These are phyloP conservation scores for Camelus dromedarius DNA, from an alignment of 2,113 vertebrate species.

Conservation along the genomic window DNA sequence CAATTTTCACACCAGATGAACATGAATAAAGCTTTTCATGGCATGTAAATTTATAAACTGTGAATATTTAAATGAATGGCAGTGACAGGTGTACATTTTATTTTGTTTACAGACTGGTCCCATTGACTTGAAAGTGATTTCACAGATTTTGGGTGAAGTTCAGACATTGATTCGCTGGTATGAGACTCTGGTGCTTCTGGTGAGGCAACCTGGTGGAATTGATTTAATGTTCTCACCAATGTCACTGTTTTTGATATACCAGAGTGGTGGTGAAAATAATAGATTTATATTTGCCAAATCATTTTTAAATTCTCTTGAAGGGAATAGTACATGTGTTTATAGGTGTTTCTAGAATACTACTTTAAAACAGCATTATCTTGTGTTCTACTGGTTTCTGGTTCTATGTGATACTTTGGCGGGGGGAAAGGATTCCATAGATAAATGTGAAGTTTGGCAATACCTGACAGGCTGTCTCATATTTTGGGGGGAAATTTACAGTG, in stretches of 20 bases:
- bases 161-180: conserved; percentile 1
- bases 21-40: conserved; percentile 86
- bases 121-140: conserved; percentile 67
- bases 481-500: not conserved
- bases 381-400: not conserved
- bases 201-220: not conserved
- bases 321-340: not conserved
- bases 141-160: conserved; percentile 73
- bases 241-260: conserved; percentile 21
- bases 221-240: not conserved
- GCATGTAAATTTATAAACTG: conserved; percentile 84
- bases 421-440: not conserved
- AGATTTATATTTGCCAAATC: not conserved
- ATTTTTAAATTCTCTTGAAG: conserved; percentile 18
- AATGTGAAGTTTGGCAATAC: not conserved
- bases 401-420: not conserved
- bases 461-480: not conserved
- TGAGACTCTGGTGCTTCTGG: conserved; percentile 8
- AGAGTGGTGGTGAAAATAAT: conserved; percentile 8
- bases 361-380: not conserved
- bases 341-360: not conserved
- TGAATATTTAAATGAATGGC: conserved; percentile 83
- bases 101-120: conserved; percentile 75
- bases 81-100: conserved; percentile 84
- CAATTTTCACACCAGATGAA: conserved; percentile 86